Conservation (phyloP, 2,888 invertebrate genomes). For the Athetis lepigone region DNA sequence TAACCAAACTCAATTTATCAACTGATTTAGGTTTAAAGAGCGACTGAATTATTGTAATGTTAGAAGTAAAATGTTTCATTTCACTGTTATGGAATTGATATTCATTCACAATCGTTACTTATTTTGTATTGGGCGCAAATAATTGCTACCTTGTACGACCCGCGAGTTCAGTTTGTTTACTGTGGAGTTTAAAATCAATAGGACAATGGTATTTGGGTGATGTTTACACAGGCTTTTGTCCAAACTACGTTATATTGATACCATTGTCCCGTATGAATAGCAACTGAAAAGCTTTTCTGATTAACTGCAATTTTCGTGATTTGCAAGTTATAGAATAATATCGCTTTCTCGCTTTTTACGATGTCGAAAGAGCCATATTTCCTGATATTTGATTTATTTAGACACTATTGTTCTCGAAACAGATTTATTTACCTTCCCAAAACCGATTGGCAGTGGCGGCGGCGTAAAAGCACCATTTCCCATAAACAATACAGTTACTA, state of each 20-base stretch:
- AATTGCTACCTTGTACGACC: conserved; percentile 1
- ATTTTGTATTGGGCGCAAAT: conserved; percentile 1
- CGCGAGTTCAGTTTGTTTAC: conserved; percentile 5
- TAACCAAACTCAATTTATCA: conserved; percentile 20
- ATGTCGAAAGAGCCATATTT: conserved; percentile 29
- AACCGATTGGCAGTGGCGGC: neutral
- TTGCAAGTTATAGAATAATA: conserved; percentile 31
- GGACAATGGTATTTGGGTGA: conserved; percentile 15
- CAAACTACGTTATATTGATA: conserved; percentile 1
- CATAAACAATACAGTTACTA: neutral
- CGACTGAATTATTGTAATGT: neutral
- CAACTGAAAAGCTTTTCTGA: conserved; percentile 19
- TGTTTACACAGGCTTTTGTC: conserved; percentile 15
- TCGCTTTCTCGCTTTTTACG: conserved; percentile 18
- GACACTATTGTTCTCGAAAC: conserved; percentile 7
- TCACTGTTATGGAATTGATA: conserved; percentile 14
- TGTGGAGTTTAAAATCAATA: conserved; percentile 41
- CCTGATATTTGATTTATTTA: conserved; percentile 41
- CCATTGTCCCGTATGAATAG: conserved; percentile 7
- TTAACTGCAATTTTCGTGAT: conserved; percentile 20
- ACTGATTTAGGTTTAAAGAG: conserved; percentile 9
- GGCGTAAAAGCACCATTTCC: neutral
- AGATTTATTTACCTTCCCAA: conserved; percentile 21
- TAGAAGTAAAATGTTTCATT: conserved; percentile 6
- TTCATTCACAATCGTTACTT: conserved; percentile 7